Percentiles rank a stretch among this genome's conserved stretches.
Conservation (phyloP, 2,888 invertebrate species). For the Lacanobia oleracea region DNA sequence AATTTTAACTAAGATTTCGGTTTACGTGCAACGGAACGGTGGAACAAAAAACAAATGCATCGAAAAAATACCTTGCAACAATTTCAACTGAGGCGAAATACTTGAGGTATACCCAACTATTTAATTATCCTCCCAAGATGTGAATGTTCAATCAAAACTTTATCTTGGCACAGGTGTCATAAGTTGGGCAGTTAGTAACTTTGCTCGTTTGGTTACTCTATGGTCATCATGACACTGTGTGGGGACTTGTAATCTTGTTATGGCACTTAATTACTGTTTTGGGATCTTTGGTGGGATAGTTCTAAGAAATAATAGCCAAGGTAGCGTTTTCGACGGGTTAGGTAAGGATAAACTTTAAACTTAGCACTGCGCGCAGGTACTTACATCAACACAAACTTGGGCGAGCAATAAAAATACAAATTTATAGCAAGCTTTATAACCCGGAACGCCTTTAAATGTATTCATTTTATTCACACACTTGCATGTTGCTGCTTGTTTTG, state of each 20-base stretch:
- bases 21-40: neutral
- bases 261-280: conserved; percentile 65
- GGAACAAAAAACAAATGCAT: neutral
- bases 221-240: conserved; percentile 68
- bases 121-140: conserved; percentile 62
- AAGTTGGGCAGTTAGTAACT: conserved; percentile 75
- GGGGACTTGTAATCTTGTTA: conserved; percentile 65
- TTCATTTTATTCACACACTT: conserved; percentile 56
- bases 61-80: neutral
- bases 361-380: neutral
- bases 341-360: conserved; percentile 26
- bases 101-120: conserved; percentile 31
- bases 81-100: conserved; percentile 1
- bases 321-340: conserved; percentile 24
- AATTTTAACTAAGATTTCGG: too few relatives aligned
- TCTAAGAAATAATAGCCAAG: conserved; percentile 30
- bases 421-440: conserved; percentile 40
- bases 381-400: conserved; percentile 6
- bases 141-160: conserved; percentile 72
- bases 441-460: conserved; percentile 44
- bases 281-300: conserved; percentile 54
- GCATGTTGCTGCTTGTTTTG: conserved; percentile 31
- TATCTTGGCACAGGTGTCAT: conserved; percentile 71
- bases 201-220: conserved; percentile 72
- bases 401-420: conserved; percentile 17